Percentiles rank a stretch among this genome's conserved stretches.
Conservation (phyloP, 1,140 invertebrate species). For the Stegodyphus mimosarum region DNA sequence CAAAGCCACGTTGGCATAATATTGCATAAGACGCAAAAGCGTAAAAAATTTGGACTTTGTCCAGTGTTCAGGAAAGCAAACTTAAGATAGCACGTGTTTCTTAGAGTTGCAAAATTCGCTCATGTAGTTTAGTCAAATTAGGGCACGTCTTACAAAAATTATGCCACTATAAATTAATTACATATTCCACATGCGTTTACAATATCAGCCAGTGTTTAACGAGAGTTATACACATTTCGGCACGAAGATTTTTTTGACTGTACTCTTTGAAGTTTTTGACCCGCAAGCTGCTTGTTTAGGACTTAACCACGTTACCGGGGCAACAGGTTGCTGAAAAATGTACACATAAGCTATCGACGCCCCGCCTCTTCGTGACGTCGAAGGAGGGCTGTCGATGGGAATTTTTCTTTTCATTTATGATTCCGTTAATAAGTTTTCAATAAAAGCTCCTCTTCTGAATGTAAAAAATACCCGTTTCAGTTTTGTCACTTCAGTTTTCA, state of each 20-base stretch:
- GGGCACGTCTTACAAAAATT: too few relatives aligned
- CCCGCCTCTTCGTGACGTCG: slow-evolving; percentile 5
- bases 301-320: not conserved
- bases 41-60: too few relatives aligned
- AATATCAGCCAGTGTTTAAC: not conserved
- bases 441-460: slow-evolving; percentile 3
- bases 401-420: not conserved
- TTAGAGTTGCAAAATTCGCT: too few relatives aligned
- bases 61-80: too few relatives aligned
- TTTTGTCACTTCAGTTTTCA: too few relatives aligned
- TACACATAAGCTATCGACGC: slow-evolving; percentile 3
- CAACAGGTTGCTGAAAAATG: slow-evolving; percentile 30
- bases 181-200: not conserved
- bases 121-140: too few relatives aligned
- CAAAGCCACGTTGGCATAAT: too few relatives aligned
- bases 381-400: slow-evolving; percentile 1
- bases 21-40: too few relatives aligned
- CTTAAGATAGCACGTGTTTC: too few relatives aligned
- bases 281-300: not conserved
- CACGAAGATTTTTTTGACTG: not conserved
- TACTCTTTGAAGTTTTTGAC: not conserved
- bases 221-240: too few relatives aligned
- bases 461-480: not conserved
- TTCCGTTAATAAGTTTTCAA: not conserved
- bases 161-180: not conserved